Conservation (phyloP, 2,888 invertebrate genomes). For the Eustalomyia histrio region DNA sequence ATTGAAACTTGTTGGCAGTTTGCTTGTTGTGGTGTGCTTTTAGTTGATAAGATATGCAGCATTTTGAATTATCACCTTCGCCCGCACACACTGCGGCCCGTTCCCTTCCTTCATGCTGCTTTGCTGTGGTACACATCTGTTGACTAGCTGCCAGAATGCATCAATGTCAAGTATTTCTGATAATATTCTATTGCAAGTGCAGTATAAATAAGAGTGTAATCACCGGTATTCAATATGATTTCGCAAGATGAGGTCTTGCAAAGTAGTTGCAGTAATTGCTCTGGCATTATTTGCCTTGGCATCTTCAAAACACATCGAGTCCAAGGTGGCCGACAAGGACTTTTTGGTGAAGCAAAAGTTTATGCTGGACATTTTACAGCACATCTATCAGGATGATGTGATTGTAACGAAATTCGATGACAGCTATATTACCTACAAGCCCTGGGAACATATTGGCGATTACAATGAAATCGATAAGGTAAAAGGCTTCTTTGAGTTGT, state of each 20-base stretch:
- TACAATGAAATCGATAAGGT: constrained; percentile 82
- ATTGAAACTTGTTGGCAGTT: too few species aligned
- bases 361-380: constrained; percentile 81
- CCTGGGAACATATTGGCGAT: constrained; percentile 82
- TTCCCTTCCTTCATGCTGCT: background rate
- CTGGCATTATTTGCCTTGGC: constrained; percentile 71
- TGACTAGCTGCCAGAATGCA: background rate
- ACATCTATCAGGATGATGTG: constrained; percentile 83
- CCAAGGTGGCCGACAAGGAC: constrained; percentile 80
- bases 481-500: constrained; percentile 81
- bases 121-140: constrained; percentile 8
- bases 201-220: constrained; percentile 68
- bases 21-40: too few species aligned
- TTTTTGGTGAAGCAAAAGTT: constrained; percentile 81
- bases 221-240: constrained; percentile 68
- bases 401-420: constrained; percentile 78
- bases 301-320: constrained; percentile 72
- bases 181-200: constrained; percentile 36
- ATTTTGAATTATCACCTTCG: background rate
- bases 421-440: constrained; percentile 81
- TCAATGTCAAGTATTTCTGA: constrained; percentile 35
- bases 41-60: background rate
- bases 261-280: constrained; percentile 72
- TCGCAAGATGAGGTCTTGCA: constrained; percentile 76
- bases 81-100: background rate